Conservation (phyloP, 1,140 invertebrate genomes). For the Eriosoma lanigerum region DNA sequence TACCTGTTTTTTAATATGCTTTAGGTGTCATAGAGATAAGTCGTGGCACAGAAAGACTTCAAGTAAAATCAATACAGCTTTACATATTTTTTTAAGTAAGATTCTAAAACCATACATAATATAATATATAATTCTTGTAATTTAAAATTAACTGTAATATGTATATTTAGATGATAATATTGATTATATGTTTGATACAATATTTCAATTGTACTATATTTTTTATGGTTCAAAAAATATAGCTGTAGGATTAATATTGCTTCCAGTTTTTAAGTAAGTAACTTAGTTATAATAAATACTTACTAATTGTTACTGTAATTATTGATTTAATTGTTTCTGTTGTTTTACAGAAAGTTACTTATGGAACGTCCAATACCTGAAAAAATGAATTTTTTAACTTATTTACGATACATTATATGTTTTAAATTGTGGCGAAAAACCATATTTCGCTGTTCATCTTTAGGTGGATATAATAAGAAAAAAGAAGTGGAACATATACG, state of each 20-base stretch:
- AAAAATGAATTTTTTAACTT: constrained; percentile 34
- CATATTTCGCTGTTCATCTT: background rate
- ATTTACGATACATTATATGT: constrained; percentile 41
- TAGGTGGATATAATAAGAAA: background rate
- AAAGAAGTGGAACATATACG: constrained; percentile 26
- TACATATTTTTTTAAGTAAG: constrained; percentile 35
- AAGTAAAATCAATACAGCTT: constrained; percentile 32
- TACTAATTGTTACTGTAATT: background rate
- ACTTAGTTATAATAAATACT: background rate
- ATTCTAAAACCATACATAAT: background rate
- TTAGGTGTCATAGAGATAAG: constrained; percentile 13
- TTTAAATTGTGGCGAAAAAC: constrained; percentile 42
- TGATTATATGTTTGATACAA: constrained; percentile 45
- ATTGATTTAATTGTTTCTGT: background rate
- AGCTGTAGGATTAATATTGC: constrained; percentile 23
- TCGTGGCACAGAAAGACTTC: constrained; percentile 18
- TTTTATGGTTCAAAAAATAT: constrained; percentile 34
- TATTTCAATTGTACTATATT: constrained; percentile 43
- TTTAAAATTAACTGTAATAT: background rate
- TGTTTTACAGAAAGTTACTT: constrained; percentile 28
- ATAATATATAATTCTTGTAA: background rate
- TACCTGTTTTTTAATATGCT: background rate
- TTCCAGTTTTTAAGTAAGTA: constrained; percentile 37
- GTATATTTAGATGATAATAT: constrained; percentile 21
- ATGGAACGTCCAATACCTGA: constrained; percentile 7